Evolutionary conservation across 1,140 invertebrate genomes (phyloP).

Genomic region (Mycetomoellerius zeteki): DNA sequence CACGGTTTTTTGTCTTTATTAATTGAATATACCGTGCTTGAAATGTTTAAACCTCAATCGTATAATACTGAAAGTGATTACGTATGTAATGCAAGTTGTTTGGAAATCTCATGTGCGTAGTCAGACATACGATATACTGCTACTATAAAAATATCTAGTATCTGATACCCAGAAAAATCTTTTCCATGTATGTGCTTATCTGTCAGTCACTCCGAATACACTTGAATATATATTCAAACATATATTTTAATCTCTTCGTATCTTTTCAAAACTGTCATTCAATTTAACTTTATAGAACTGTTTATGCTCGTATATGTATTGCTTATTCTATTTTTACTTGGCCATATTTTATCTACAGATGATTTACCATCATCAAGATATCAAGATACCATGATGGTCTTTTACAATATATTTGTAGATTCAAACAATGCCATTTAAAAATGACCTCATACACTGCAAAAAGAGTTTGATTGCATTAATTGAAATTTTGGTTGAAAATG

Average conservation of each 20-base stretch:
- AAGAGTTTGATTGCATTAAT: too few relatives aligned
- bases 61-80: neutral
- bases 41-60: neutral
- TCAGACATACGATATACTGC: slow-evolving; percentile 7
- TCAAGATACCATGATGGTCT: neutral
- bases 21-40: neutral
- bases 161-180: neutral
- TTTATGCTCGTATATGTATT: neutral
- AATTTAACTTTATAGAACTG: neutral
- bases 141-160: neutral
- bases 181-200: slow-evolving; percentile 23
- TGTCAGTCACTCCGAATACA: neutral
- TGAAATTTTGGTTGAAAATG: too few relatives aligned
- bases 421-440: neutral
- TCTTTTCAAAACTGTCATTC: slow-evolving; percentile 4
- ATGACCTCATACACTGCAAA: neutral
- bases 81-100: neutral
- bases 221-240: neutral
- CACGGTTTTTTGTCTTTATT: neutral
- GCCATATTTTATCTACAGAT: neutral
- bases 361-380: neutral
- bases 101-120: neutral
- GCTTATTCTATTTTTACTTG: neutral
- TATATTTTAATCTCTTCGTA: neutral
- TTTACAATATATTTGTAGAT: neutral